These are phyloP conservation scores for Pterois miles DNA, from an alignment of 2,797 vertebrate genomes.

Conservation along the genomic window DNA sequence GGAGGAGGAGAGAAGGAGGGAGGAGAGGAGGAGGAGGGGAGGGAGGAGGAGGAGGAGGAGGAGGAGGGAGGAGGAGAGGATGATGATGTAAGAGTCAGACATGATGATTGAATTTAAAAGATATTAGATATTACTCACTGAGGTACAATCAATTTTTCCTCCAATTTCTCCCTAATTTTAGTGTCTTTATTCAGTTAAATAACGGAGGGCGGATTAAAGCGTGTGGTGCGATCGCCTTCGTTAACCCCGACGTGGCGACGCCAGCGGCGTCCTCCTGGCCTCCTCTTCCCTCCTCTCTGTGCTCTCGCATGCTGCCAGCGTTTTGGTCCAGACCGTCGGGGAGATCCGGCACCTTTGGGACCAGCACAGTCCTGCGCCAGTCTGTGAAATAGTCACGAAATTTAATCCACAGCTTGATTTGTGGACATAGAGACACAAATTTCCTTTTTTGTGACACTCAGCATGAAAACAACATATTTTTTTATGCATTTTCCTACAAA, in stretches of 20 bases:
- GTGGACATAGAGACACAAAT: too few species aligned
- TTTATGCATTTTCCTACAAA: too few species aligned
- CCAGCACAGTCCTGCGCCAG: too few species aligned
- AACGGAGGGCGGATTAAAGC: background rate
- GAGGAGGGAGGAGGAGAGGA: background rate
- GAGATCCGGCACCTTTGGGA: background rate
- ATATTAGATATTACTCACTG: background rate
- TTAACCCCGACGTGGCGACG: background rate
- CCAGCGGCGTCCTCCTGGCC: background rate
- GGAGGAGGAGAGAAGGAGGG: too few species aligned
- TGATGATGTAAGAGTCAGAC: too few species aligned
- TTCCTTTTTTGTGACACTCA: too few species aligned
- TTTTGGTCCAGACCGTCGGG: background rate
- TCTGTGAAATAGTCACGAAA: too few species aligned
- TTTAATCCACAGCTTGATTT: too few species aligned
- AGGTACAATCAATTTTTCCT: constrained; percentile 39
- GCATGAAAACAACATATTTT: too few species aligned
- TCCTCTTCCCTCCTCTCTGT: constrained; percentile 39
- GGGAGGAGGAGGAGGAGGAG: background rate
- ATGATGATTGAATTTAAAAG: background rate
- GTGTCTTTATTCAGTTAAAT: background rate
- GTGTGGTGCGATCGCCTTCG: background rate
- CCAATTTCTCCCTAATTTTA: background rate
- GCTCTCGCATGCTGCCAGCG: constrained; percentile 33
- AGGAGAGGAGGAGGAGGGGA: background rate